Evolutionary conservation across 2,797 vertebrate species (phyloP), one percentile per base, ranked within the genome.

Genomic region (Malacoctenus gilli): DNA sequence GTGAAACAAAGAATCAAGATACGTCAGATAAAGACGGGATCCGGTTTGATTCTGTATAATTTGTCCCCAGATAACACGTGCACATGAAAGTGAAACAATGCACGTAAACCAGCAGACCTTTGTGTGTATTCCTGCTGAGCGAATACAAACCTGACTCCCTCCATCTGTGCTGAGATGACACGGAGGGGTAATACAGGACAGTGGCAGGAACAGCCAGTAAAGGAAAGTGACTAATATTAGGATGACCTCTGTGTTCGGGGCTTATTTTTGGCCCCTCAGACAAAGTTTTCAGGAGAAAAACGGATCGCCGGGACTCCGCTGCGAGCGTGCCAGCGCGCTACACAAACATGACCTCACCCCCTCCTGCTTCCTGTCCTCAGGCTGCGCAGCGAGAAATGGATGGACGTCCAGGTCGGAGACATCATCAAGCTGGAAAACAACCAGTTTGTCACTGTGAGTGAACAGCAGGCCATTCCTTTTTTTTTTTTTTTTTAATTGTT

Each of bases 361-460:
- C 9, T 2, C 9, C 21, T 59, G 22, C 49, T 31, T 72, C 55
- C 44, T 74, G 50, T 44, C 43, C 13, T 42, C 77, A 98, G 96
- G 71, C 77, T 98, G 22, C 87, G 82, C 30, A 91, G 90, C 1
- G 93, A 96, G 67, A 96, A 94, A 86, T 98, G 96, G 97, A 96
- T 95, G 95, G 90, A 96, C 28, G 84, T 99, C 34, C 93, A 95
- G 87, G 96, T 98, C 20, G 96, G 97, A 30, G 95, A 98, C 85
- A 93, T 98, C 87, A 94, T 99, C 89, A 96, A 94, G 77, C 82
- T 99, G 80, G 92, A 96, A 77, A 98, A 96, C 87, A 95, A 98
- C 81, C 93, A 95, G 84, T 92, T 94, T 83, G 95, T 98, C 46
- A 95, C 95, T 0, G 96, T 98, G 71, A 95, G 96, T 80, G 0